A percentile compares a stretch with the other conserved stretches of the same genome.
phyloP scores from a whole-genome alignment of 2,797 vertebrate species.

The Limnodromus scolopaceus region DNA sequence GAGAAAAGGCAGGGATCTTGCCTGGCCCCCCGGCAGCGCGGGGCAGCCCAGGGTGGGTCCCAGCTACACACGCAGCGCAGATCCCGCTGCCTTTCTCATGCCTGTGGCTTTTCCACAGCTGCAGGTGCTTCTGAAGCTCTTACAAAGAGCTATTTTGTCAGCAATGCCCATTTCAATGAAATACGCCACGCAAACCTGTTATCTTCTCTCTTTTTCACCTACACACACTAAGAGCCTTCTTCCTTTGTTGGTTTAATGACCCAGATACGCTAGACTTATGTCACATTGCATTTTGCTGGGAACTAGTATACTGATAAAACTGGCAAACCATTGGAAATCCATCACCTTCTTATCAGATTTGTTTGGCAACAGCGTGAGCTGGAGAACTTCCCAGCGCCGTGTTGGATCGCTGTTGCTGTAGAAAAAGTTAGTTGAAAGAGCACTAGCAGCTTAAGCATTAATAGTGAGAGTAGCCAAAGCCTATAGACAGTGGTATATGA shows the following conservation, averaged over 20 bases:
- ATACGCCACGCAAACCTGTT: not conserved
- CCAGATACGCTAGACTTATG: not conserved
- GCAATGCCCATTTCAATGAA: not conserved
- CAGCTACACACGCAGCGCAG: rapidly evolving
- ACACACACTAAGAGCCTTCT: not conserved
- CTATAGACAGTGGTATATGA: not conserved
- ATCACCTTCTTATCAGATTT: not conserved
- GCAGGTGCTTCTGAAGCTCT: constrained; percentile 23
- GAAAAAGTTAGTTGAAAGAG: not conserved
- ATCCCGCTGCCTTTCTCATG: not conserved
- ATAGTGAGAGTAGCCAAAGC: not conserved
- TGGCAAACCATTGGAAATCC: not conserved
- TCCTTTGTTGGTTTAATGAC: not conserved
- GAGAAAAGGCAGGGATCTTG: not conserved
- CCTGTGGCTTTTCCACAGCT: not conserved
- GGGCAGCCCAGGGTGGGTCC: not conserved
- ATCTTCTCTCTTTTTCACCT: not conserved
- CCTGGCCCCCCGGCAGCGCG: rapidly evolving
- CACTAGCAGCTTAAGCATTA: not conserved
- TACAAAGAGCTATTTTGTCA: not conserved
- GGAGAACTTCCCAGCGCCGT: not conserved
- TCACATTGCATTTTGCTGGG: not conserved
- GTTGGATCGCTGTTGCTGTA: constrained; percentile 8
- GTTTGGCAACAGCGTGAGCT: not conserved
- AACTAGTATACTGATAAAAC: not conserved